Evolutionary conservation across 2,113 vertebrate species (phyloP).

Genomic region (Saguinus midas): DNA sequence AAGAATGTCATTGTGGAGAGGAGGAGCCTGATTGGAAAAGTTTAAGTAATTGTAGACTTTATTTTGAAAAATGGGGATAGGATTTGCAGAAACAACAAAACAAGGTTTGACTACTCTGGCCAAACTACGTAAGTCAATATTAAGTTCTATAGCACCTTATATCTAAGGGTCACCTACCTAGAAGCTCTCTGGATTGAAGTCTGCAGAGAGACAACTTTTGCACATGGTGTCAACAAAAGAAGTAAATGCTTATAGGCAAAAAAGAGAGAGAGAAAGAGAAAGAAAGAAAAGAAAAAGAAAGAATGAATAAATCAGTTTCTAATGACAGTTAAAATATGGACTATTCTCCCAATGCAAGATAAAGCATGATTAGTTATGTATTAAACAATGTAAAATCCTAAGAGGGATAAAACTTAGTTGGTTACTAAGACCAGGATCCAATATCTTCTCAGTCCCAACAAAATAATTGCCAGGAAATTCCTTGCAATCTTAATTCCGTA

Average conservation of each 20-base stretch:
- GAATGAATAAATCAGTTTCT: neutral
- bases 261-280: neutral
- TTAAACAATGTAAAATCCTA: neutral
- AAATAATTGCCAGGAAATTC: neutral
- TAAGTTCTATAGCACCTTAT: neutral
- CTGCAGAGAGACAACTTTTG: neutral
- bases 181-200: neutral
- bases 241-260: neutral
- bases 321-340: neutral
- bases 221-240: neutral
- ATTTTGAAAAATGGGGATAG: conserved; percentile 69
- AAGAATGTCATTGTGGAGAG: conserved; percentile 84
- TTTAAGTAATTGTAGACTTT: conserved; percentile 79
- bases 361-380: neutral
- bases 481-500: neutral
- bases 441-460: neutral
- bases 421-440: neutral
- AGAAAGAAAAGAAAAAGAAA: neutral
- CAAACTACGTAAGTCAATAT: conserved; percentile 11
- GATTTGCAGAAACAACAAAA: conserved; percentile 37
- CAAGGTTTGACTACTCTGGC: conserved; percentile 36
- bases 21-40: conserved; percentile 77
- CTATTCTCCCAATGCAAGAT: neutral
- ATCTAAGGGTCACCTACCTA: neutral
- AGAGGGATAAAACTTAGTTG: neutral